Base-by-base conservation (phyloP, 2,797 vertebrate species). In the Bradypus variegatus region DNA sequence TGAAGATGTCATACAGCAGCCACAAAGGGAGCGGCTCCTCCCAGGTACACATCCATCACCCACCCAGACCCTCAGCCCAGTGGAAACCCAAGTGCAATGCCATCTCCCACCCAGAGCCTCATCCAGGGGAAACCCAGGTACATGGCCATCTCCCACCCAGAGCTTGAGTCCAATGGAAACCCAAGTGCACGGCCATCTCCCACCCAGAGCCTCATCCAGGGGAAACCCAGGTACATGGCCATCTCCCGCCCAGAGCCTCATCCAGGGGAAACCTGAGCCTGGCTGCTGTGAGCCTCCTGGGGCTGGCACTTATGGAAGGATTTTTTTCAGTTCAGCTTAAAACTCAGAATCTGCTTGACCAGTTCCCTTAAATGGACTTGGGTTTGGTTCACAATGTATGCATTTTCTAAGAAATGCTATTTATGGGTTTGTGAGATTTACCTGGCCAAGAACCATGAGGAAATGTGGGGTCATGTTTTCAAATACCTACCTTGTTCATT, bases 281-380 rank as follows among this genome's bases (percentile, higher is more conserved):
- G 9, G 11, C 25, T 29, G 0, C 48, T 4, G 1, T 1, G 2
- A 1, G 13, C 41, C 41, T 16, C 5, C 0, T 0, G 3, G 29
- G 31, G 3, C 2, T n/a, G 21, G 13, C 27, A 3, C 6, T 19
- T 2, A 3, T 8, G 5, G 36, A 55, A 86, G 48, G 10, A n/a
- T 62, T 23, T 29, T 9, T 21, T 86, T 48, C 48, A 0, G 19
- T 33, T 85, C 36, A n/a, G 84, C 31, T 11, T 8, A 31, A 73
- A 75, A 76, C 27, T 31, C 70, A 36, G 38, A 36, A 8, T 77
- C 72, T 11, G 4, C 55, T 58, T 60, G 29, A 69, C n/a, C 18
- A 41, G 45, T 38, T 53, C 9, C 27, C 25, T 48, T 53, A 5
- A 18, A 14, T 14, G 55, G 58, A 70, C 45, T 75, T 25, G 33